A percentile compares a stretch with the other conserved stretches of the same genome.
Evolutionary conservation across 2,113 vertebrate genomes (phyloP).

Genomic region (Tachysurus vachellii): DNA sequence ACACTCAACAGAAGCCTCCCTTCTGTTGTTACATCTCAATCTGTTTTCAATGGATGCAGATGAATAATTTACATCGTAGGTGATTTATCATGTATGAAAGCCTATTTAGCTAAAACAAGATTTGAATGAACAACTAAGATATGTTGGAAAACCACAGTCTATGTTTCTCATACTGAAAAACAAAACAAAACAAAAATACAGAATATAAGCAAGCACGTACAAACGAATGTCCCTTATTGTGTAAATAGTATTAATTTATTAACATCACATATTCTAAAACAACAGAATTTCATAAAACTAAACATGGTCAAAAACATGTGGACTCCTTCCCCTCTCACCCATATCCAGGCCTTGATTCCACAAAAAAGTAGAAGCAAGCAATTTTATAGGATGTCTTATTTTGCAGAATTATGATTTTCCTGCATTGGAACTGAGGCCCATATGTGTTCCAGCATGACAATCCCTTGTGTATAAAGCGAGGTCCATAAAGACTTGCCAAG

Average conservation of each 20-base stretch:
- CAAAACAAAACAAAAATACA: background rate
- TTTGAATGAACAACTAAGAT: background rate
- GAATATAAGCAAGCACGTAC: background rate
- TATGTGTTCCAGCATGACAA: background rate
- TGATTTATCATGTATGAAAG: slow-evolving; percentile 23
- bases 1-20: background rate
- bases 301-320: background rate
- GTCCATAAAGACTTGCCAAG: background rate
- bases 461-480: background rate
- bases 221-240: background rate
- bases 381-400: background rate
- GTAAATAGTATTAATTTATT: background rate
- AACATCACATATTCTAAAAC: background rate
- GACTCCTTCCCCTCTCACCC: background rate
- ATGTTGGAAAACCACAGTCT: background rate
- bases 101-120: background rate
- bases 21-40: slow-evolving; percentile 37
- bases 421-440: background rate
- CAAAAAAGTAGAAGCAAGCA: background rate
- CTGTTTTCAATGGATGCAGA: slow-evolving; percentile 34
- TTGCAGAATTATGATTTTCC: background rate
- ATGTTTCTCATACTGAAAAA: background rate
- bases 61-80: slow-evolving; percentile 31
- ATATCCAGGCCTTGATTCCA: background rate
- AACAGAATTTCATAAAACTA: background rate